A percentile compares a stretch with the other conserved stretches of the same genome.
Conservation (phyloP, 2,888 invertebrate genomes). For the Marasmarcha lunaedactyla region DNA sequence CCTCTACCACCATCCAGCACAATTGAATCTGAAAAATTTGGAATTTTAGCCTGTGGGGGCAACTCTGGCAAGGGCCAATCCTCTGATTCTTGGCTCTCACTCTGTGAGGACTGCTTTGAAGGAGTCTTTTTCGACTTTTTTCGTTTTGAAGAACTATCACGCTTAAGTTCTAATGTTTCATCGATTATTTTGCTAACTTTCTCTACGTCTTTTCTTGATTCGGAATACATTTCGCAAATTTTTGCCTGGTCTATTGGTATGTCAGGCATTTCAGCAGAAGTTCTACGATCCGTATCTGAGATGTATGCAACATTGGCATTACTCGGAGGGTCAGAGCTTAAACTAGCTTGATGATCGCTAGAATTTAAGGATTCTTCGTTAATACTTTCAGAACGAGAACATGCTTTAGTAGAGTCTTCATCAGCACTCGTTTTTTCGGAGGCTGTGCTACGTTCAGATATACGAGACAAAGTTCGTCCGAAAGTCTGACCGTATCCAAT, state of each 20-base stretch:
- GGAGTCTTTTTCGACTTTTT: constrained; percentile 42
- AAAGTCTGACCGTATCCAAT: constrained; percentile 81
- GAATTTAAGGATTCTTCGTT: constrained; percentile 87
- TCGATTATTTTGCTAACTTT: constrained; percentile 32
- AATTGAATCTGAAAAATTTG: constrained; percentile 23
- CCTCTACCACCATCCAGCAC: constrained; percentile 33
- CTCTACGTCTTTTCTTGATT: constrained; percentile 60
- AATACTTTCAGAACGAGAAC: constrained; percentile 85
- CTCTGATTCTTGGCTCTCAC: constrained; percentile 80
- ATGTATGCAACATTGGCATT: constrained; percentile 80
- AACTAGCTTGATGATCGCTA: constrained; percentile 86
- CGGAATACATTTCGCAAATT: constrained; percentile 68
- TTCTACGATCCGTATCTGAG: constrained; percentile 82
- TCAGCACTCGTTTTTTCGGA: constrained; percentile 89
- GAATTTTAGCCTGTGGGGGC: constrained; percentile 65
- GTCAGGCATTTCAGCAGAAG: constrained; percentile 87
- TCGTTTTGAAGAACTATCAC: constrained; percentile 32
- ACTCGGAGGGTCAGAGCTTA: constrained; percentile 87
- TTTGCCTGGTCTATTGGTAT: constrained; percentile 81
- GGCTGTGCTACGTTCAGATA: constrained; percentile 89
- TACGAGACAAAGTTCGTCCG: constrained; percentile 84
- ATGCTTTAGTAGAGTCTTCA: constrained; percentile 88
- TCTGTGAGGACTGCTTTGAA: constrained; percentile 53
- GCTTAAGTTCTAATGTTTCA: constrained; percentile 29
- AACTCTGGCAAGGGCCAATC: constrained; percentile 83